A percentile compares a stretch with the other conserved stretches of the same genome.
Evolutionary conservation across 2,113 vertebrate species (phyloP).

Genomic region (Ivindomyrus marchei): DNA sequence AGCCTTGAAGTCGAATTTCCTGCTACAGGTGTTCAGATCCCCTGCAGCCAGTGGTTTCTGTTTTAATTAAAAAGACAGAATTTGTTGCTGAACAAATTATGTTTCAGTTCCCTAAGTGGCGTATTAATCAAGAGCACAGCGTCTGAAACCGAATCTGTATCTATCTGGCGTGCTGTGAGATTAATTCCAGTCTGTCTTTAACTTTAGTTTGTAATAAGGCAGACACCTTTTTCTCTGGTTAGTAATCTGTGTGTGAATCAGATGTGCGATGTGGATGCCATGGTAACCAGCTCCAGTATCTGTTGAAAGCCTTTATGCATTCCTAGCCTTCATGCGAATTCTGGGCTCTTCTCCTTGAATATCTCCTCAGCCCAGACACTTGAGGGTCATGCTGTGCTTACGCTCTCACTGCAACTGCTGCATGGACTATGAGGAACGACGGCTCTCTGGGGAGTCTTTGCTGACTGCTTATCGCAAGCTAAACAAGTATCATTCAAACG

Average conservation of each 20-base stretch:
- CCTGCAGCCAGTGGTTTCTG: background rate
- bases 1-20: background rate
- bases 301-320: background rate
- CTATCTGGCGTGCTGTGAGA: background rate
- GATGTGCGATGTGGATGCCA: background rate
- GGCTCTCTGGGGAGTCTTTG: background rate
- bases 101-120: background rate
- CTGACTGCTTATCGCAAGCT: background rate
- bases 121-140: background rate
- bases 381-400: background rate
- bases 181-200: background rate
- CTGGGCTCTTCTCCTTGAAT: background rate
- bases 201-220: background rate
- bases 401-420: background rate
- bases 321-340: background rate
- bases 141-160: background rate
- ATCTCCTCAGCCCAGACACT: background rate
- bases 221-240: background rate
- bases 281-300: background rate
- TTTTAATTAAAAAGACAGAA: constrained; percentile 12
- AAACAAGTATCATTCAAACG: background rate
- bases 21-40: background rate
- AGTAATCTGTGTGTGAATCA: background rate
- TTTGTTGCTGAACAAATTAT: background rate
- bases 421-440: background rate